These are phyloP conservation scores for Percina caprodes DNA, from an alignment of 2,113 vertebrate species.

Conservation along the genomic window DNA sequence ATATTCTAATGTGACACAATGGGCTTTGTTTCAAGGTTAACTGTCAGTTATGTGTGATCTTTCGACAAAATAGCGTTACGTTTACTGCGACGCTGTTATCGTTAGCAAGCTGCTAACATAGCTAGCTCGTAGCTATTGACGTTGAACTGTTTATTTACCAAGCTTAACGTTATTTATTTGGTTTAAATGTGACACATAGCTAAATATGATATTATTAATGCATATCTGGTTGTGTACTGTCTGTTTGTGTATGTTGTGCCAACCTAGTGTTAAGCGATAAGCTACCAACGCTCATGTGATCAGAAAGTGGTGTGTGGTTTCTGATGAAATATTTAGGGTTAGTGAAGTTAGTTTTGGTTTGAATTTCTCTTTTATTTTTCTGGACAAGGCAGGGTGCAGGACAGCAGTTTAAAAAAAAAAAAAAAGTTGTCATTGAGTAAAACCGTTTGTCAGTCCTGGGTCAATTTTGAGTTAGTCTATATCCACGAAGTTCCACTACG, in stretches of 20 bases:
- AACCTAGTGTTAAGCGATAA: constrained; percentile 2
- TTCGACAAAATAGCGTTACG: constrained; percentile 20
- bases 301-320: constrained; percentile 25
- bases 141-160: not conserved
- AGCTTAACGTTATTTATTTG: not conserved
- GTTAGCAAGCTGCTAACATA: constrained; percentile 56
- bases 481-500: no score
- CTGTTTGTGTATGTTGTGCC: constrained; percentile 5
- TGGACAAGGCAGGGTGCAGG: not conserved
- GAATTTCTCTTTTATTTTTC: not conserved
- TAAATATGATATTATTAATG: not conserved
- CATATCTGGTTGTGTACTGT: not conserved
- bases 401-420: no score
- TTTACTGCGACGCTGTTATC: constrained; percentile 17
- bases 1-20: not conserved
- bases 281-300: constrained; percentile 18
- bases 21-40: constrained; percentile 48
- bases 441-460: no score
- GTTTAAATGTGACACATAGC: not conserved
- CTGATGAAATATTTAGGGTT: constrained; percentile 45
- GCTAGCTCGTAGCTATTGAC: not conserved
- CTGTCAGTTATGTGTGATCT: constrained; percentile 35
- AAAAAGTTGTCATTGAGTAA: no score
- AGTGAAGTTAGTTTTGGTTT: not conserved
- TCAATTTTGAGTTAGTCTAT: no score